Conservation (phyloP, 2,113 vertebrate species). For the Cricetomys ansorgei region DNA sequence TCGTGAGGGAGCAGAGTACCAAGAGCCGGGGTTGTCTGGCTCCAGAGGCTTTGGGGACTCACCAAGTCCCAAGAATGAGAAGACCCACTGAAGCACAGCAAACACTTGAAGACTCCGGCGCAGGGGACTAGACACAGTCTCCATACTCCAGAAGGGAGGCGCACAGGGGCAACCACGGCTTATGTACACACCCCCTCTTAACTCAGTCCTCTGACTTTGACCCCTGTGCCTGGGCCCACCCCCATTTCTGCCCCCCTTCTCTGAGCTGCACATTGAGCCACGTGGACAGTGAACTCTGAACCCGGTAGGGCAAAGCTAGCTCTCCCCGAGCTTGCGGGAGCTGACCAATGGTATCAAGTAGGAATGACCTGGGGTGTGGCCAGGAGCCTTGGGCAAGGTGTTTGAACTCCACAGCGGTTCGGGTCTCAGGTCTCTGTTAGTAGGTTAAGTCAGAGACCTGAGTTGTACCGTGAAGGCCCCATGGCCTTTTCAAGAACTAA, state of each 20-base stretch:
- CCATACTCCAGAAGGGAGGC: no score
- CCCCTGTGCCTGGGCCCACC: not conserved
- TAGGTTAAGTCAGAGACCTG: not conserved
- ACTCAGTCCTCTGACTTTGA: not conserved
- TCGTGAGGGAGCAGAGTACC: not conserved
- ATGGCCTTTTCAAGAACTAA: not conserved
- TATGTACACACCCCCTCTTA: not conserved
- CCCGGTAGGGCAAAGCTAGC: not conserved
- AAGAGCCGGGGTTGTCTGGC: not conserved
- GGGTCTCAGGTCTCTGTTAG: not conserved
- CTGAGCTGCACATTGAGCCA: not conserved
- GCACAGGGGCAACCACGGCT: no score
- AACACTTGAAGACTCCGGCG: not conserved
- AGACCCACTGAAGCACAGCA: constrained; percentile 47
- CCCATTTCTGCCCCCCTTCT: not conserved
- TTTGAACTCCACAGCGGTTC: not conserved
- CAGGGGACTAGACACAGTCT: not conserved
- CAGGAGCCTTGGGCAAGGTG: not conserved
- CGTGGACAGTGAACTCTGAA: not conserved
- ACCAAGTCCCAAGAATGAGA: constrained; percentile 61
- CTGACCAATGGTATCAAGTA: not conserved
- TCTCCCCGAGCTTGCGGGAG: not conserved
- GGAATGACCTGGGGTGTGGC: not conserved
- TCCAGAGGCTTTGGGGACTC: not conserved
- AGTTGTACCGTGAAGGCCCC: not conserved